Base-by-base conservation (phyloP, 2,113 vertebrate species). In the Takifugu flavidus region DNA sequence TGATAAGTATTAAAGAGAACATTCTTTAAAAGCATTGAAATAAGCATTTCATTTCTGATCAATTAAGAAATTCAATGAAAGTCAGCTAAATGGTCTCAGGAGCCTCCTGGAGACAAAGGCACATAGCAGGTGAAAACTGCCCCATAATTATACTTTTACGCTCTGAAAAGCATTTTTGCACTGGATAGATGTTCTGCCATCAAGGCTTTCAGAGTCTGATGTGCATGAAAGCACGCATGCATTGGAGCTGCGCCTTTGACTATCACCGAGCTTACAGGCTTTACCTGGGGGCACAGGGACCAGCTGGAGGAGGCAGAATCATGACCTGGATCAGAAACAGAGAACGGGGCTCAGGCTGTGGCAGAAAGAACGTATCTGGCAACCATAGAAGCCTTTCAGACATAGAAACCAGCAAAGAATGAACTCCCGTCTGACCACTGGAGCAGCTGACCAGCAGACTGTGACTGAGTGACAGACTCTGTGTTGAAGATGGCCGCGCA, bases 401-500 rank as follows among this genome's bases (percentile, higher is more conserved):
- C 59, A 72, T 52, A 74, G 72, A 70, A 68, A 73, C 67, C 55
- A 39, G 74, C 62, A 73, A 49, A 49, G 79, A 64, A 70, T 75
- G 76, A 82, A 86, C 75, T 64, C 55, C 62, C 53, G 67, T 67
- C 68, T 77, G 76, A 82, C 74, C 76, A 51, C 54, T 65, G 79
- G 72, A 84, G 80, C 74, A 6, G 67, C 74, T 47, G 71, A 74
- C 61, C 80, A 75, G 63, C 72, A 62, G 82, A 83, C 79, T 77
- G 80, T 88, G 78, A 87, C 83, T 80, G 84, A 89, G 66, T 84
- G 84, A 77, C 84, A 74, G 74, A 56, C 53, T 65, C 58, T 44
- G 62, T 72, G 77, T 65, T 25, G 57, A 64, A 72, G 79, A 80
- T 75, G 79, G 75, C 68, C 74, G 59, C 63, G 74, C 70, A 70